Evolutionary conservation across 2,888 invertebrate species (phyloP).

Genomic region (Autographa gamma): DNA sequence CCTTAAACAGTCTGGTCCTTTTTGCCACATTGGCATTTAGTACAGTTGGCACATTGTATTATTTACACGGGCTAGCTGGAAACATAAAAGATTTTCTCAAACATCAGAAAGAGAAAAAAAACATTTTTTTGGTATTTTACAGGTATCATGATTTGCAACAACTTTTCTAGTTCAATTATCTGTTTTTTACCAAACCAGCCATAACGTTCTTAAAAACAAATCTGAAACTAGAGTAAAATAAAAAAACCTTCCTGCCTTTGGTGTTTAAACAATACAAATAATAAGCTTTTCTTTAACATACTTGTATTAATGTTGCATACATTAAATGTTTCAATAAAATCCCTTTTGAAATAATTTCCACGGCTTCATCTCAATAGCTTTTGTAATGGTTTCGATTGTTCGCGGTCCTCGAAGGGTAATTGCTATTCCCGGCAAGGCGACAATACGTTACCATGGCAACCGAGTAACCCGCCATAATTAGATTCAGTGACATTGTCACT

Average conservation of each 20-base stretch:
- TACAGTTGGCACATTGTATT: no score
- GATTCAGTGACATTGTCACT: neutral
- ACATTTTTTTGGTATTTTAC: neutral
- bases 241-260: no score
- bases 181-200: no score
- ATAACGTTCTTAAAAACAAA: no score
- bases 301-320: neutral
- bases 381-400: constrained; percentile 14
- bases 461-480: constrained; percentile 11
- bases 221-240: no score
- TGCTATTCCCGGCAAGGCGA: constrained; percentile 15
- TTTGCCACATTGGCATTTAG: neutral
- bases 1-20: neutral
- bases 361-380: constrained; percentile 9
- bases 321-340: neutral
- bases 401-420: constrained; percentile 7
- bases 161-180: no score
- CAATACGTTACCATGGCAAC: constrained; percentile 33
- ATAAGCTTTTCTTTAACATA: no score
- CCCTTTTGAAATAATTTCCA: neutral
- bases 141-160: no score
- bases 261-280: no score
- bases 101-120: neutral
- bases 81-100: neutral
- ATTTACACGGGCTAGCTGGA: neutral